These are phyloP conservation scores for Bujurquina vittata DNA, from an alignment of 2,113 vertebrate species.

Conservation along the genomic window DNA sequence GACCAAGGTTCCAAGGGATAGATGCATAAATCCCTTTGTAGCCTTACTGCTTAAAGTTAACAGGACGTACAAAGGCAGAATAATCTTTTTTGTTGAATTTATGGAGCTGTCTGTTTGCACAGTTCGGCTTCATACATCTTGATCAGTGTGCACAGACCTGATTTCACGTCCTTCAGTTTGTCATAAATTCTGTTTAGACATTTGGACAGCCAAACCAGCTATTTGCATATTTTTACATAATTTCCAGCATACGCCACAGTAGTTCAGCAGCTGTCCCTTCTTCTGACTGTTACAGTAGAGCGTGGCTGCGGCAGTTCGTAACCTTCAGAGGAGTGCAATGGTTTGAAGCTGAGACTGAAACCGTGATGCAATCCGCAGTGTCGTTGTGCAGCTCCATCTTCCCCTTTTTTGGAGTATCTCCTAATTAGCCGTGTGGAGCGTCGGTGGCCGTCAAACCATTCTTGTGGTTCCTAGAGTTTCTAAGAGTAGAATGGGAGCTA, in stretches of 20 bases:
- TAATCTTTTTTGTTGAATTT: background rate
- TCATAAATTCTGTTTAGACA: background rate
- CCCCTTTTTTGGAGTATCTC: too few relatives aligned
- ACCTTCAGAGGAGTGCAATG: background rate
- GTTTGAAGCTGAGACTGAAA: background rate
- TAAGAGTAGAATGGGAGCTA: too few relatives aligned
- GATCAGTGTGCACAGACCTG: background rate
- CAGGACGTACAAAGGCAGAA: background rate
- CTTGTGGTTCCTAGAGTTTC: too few relatives aligned
- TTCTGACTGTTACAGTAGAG: background rate
- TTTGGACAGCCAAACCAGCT: background rate
- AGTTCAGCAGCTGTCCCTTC: background rate
- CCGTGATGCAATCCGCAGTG: too few relatives aligned
- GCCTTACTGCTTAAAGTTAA: background rate
- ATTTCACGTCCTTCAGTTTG: background rate
- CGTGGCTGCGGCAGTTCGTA: background rate
- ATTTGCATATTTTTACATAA: slow-evolving; percentile 15
- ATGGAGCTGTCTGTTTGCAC: background rate
- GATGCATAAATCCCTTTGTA: background rate
- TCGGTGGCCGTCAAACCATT: too few relatives aligned
- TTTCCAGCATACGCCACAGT: background rate
- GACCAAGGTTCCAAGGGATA: background rate
- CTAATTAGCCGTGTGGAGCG: too few relatives aligned
- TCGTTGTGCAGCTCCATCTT: too few relatives aligned
- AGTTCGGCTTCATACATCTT: background rate